Evolutionary conservation across 2,888 invertebrate species (phyloP).

Genomic region (Hybos culiciformis): DNA sequence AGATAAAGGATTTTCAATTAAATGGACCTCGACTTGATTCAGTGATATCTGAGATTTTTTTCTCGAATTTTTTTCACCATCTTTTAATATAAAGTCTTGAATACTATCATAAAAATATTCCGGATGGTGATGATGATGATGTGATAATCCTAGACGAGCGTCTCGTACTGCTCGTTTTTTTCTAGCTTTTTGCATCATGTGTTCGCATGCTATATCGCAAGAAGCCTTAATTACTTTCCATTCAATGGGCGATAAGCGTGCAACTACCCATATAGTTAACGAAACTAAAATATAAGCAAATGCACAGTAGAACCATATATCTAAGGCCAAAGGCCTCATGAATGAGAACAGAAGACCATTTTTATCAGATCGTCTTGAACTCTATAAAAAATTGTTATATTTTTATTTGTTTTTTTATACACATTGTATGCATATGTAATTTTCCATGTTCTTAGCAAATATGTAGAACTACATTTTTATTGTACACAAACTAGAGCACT

Average conservation of each 20-base stretch:
- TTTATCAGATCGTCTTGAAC: conserved; percentile 49
- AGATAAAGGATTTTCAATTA: no score
- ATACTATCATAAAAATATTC: neutral
- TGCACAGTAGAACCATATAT: conserved; percentile 72
- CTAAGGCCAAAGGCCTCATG: conserved; percentile 68
- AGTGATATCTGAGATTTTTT: neutral
- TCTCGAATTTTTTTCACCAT: neutral
- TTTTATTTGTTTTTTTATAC: no score
- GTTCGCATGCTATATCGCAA: conserved; percentile 40
- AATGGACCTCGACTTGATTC: neutral
- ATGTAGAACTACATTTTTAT: no score
- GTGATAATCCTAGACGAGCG: neutral
- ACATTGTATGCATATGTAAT: no score
- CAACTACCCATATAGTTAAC: conserved; percentile 69
- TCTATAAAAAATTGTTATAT: conserved; percentile 20
- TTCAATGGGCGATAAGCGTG: conserved; percentile 71
- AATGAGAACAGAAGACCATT: conserved; percentile 68
- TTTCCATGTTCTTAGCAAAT: no score
- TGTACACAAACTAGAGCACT: no score
- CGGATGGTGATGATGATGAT: neutral
- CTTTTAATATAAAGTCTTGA: no score
- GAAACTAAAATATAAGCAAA: conserved; percentile 69
- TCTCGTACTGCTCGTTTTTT: conserved; percentile 1
- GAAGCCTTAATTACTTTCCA: conserved; percentile 50
- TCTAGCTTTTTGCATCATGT: conserved; percentile 14